These are phyloP conservation scores for Drosophila lacteicornis DNA, from an alignment of 1,140 invertebrate species.

Conservation along the genomic window DNA sequence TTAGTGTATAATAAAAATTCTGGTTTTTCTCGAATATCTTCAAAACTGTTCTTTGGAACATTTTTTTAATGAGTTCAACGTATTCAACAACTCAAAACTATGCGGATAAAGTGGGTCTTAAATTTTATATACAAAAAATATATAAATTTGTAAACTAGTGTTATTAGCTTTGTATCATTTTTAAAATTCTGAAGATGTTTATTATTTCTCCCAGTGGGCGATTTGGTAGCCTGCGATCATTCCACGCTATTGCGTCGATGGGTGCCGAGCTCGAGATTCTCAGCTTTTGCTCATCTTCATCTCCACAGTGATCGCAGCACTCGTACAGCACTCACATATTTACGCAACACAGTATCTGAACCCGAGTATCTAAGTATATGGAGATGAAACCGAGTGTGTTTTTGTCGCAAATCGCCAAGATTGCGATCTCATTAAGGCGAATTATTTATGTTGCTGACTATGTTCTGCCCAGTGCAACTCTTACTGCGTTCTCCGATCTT, in stretches of 20 bases:
- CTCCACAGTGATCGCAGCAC: slow-evolving; percentile 50
- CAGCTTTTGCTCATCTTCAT: slow-evolving; percentile 75
- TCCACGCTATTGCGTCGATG: slow-evolving; percentile 32
- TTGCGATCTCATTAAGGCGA: slow-evolving; percentile 83
- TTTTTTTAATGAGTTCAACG: too few relatives aligned
- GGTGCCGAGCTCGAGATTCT: slow-evolving; percentile 41
- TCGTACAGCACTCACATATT: slow-evolving; percentile 44
- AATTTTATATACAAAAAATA: too few relatives aligned
- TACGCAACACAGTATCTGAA: slow-evolving; percentile 13
- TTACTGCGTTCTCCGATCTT: slow-evolving; percentile 49
- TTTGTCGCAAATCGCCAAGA: slow-evolving; percentile 78
- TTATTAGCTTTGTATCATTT: too few relatives aligned
- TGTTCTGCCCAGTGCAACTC: slow-evolving; percentile 71
- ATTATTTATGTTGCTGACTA: slow-evolving; percentile 83
- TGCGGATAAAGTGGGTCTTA: too few relatives aligned
- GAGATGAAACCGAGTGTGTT: slow-evolving; percentile 68
- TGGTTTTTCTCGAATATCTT: too few relatives aligned
- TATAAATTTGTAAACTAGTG: too few relatives aligned
- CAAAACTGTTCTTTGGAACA: too few relatives aligned
- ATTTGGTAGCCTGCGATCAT: slow-evolving; percentile 29
- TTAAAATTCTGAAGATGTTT: too few relatives aligned
- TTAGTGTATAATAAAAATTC: too few relatives aligned
- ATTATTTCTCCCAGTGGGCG: background rate
- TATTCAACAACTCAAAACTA: too few relatives aligned
- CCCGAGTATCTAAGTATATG: slow-evolving; percentile 20